A percentile compares a stretch with the other conserved stretches of the same genome.
These are phyloP conservation scores for Pardosa pseudoannulata DNA, from an alignment of 2,888 invertebrate species.

Conservation along the genomic window DNA sequence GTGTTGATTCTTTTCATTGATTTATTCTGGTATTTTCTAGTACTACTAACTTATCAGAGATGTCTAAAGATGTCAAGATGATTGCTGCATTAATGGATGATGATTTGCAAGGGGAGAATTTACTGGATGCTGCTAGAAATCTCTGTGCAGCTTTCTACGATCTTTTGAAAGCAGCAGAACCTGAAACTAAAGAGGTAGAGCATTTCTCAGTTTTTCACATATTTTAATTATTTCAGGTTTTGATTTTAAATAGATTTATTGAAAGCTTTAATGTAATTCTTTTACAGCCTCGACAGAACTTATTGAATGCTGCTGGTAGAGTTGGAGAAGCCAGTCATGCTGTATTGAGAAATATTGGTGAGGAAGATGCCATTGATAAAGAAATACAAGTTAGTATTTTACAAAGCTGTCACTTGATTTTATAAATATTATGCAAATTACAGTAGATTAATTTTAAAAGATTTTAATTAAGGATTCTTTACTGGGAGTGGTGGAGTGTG, in stretches of 20 bases:
- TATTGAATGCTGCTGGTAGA: slow-evolving; percentile 95
- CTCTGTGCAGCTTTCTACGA: slow-evolving; percentile 94
- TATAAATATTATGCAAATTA: too few species aligned
- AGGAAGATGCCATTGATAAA: slow-evolving; percentile 83
- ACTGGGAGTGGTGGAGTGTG: too few species aligned
- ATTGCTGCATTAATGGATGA: slow-evolving; percentile 95
- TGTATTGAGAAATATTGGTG: slow-evolving; percentile 93
- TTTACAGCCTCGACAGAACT: slow-evolving; percentile 88
- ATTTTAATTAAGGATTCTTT: too few species aligned
- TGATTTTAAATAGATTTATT: not conserved
- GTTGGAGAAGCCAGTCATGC: slow-evolving; percentile 98
- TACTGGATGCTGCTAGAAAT: slow-evolving; percentile 93
- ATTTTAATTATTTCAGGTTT: not conserved
- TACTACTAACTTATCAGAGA: slow-evolving; percentile 95
- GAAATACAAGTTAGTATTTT: slow-evolving; percentile 78
- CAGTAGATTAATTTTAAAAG: too few species aligned
- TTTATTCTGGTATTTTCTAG: slow-evolving; percentile 74
- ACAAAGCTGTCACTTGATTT: too few species aligned
- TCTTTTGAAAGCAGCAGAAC: slow-evolving; percentile 95
- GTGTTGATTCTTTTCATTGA: too few species aligned
- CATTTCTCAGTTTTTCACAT: too few species aligned
- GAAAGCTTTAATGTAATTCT: not conserved
- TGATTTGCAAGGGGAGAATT: slow-evolving; percentile 88
- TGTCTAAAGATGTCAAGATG: slow-evolving; percentile 93
- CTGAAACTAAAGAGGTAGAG: slow-evolving; percentile 90